phyloP scores from a whole-genome alignment of 2,797 vertebrate species.

The Premnoplex brunnescens region DNA sequence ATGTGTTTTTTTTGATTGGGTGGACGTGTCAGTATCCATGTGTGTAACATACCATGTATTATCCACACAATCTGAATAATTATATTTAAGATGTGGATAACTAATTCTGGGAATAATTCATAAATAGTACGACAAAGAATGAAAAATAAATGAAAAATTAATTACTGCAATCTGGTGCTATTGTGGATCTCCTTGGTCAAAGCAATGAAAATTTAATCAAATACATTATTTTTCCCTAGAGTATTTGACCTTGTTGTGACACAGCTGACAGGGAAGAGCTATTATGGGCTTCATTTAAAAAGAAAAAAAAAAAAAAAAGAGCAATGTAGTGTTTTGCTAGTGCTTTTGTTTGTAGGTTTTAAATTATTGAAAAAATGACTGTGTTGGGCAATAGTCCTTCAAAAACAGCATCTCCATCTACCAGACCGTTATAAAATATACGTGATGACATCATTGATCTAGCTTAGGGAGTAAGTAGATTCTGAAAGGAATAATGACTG shows the following conservation, averaged over 20 bases:
- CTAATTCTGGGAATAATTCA: background rate
- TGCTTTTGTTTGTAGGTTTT: constrained; percentile 50
- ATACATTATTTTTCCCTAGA: constrained; percentile 69
- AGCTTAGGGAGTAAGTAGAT: constrained; percentile 84
- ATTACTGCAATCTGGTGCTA: constrained; percentile 44
- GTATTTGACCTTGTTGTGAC: constrained; percentile 80
- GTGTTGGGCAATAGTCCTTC: constrained; percentile 64
- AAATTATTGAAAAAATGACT: constrained; percentile 59
- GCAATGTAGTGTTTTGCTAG: constrained; percentile 43
- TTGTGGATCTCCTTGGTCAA: constrained; percentile 56
- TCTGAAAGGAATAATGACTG: constrained; percentile 88
- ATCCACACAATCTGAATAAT: background rate
- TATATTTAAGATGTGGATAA: background rate
- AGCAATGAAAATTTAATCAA: constrained; percentile 71
- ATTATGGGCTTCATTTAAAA: constrained; percentile 21
- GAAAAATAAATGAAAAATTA: constrained; percentile 40
- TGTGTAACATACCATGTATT: background rate
- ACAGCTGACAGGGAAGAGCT: constrained; percentile 72
- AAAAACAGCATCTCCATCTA: constrained; percentile 71
- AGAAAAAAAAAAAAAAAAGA: background rate
- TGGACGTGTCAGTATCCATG: background rate
- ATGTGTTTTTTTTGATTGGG: background rate
- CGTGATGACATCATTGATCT: constrained; percentile 90
- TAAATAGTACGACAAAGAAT: background rate
- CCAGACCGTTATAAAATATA: constrained; percentile 76